Evolutionary conservation across 2,113 vertebrate genomes (phyloP), one percentile per base, ranked within the genome.

Genomic region (Protobothrops mucrosquamatus): DNA sequence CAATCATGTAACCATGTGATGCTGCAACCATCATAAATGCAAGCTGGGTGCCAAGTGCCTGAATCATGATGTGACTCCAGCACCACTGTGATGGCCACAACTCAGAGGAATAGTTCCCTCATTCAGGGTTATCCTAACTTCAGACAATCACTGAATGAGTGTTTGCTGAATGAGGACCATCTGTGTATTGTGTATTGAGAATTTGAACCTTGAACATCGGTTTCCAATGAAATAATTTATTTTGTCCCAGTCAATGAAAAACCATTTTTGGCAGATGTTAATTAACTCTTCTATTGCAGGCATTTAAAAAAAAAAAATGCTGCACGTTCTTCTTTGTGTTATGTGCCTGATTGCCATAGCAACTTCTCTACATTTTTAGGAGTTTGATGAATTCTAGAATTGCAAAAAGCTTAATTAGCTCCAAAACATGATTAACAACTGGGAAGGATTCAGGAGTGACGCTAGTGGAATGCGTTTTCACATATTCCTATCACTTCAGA

Each of bases 351-450:
- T 69, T 46, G 24, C 87, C 69, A 93, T 89, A 91, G 90, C 55
- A 95, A 85, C 54, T 93, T 92, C 46, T 69, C 64, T 43, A 91
- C 92, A 90, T 59, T 89, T 48, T 93, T 54, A 85, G 39, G 2
- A 54, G 0, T 0, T 91, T 69, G 10, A 89, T 61, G 34, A 5
- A 92, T 52, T 54, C 59, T 0, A 54, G 39, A 11, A 20, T 85
- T 94, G 15, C 43, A 86, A 69, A 51, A 43, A 94, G n/a, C 43
- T 39, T 74, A 87, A 64, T 93, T 89, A 15, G 24, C n/a, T 3
- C 52, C 81, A 89, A 93, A 81, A 64, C 0, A 55, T 39, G 0
- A 0, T 14, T 54, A 51, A 55, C 24, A 89, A 56, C 87, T n/a
- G 56, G 26, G 43, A 43, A n/a, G 54, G 91, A 87, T 9, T 51